Base-by-base conservation (phyloP, 2,113 vertebrate genomes). In the Myrmophylax atrothorax region DNA sequence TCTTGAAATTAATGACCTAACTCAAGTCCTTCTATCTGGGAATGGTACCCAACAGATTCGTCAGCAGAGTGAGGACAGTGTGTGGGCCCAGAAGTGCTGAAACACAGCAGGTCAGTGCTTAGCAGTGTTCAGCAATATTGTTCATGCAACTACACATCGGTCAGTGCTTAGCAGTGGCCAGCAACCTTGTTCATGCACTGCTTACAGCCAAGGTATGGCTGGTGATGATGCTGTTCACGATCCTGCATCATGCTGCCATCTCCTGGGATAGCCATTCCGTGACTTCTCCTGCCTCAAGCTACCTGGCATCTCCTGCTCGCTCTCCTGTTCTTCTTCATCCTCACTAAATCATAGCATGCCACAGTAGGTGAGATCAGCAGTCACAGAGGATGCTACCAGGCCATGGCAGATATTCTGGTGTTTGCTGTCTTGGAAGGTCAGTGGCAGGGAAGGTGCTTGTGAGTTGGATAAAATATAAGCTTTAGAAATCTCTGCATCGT, bases 271-370 rank as follows among this genome's bases (percentile, higher is more conserved):
- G 49, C 49, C 55, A 19, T 26, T 85, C 47, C 18, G 17, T 56
- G 60, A 72, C 37, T 68, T 3, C 23, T 76, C 17, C 29, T 63
- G 25, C 70, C 55, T 90, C 33, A 56, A 69, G 26, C 52, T 82
- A 10, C 40, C 5, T 29, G 66, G 12, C 84, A 15, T 50, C 19
- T 88, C n/a, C n/a, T 83, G 29, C 25, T 73, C 0, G 0, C 26
- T 76, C 3, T 93, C 9, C 12, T 40, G n/a, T 50, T 42, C 37
- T 77, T 89, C 37, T 29, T 68, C 37, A 46, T 40, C 50, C 55
- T 66, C 60, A 26, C 19, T 38, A 59, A 68, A 33, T 50, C 50
- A 28, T 37, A 60, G 12, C 18, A 9, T 44, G 28, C 29, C 31
- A 66, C 23, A 35, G 59, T 44, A 69, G 72, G 23, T 40, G 35